Evolutionary conservation across 2,797 vertebrate genomes (phyloP).

Genomic region (Astyanax mexicanus): DNA sequence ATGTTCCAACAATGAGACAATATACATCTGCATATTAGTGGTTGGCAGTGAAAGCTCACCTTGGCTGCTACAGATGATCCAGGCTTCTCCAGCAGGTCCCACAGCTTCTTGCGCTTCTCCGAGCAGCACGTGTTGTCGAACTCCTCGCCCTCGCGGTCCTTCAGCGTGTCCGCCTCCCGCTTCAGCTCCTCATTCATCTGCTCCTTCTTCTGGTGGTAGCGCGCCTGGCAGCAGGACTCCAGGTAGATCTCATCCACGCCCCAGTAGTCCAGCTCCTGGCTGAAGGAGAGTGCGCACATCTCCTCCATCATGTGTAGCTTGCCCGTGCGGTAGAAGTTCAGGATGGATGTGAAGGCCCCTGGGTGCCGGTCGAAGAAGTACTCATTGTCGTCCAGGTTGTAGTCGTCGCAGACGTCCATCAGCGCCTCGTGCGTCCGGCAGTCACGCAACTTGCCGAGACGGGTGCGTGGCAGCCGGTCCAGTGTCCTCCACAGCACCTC

Average conservation of each 20-base stretch:
- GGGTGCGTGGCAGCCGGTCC: constrained; percentile 94
- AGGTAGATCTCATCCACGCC: constrained; percentile 98
- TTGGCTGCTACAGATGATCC: constrained; percentile 98
- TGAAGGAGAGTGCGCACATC: constrained; percentile 98
- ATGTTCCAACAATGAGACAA: too few species aligned
- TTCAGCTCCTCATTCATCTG: constrained; percentile 99
- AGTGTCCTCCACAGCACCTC: constrained; percentile 98
- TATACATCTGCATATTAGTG: too few species aligned
- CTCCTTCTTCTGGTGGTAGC: constrained; percentile 99
- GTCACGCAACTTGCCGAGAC: constrained; percentile 93
- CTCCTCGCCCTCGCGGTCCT: constrained; percentile 95
- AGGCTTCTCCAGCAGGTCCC: constrained; percentile 98
- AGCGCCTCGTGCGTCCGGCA: constrained; percentile 94
- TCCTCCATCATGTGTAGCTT: constrained; percentile 99
- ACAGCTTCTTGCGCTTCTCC: constrained; percentile 96
- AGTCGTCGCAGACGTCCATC: constrained; percentile 97
- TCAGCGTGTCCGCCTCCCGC: constrained; percentile 92
- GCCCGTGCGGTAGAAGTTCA: constrained; percentile 98
- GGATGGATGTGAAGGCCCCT: constrained; percentile 96
- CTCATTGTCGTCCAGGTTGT: constrained; percentile 96
- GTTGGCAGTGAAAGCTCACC: constrained; percentile 82
- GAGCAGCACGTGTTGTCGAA: constrained; percentile 98
- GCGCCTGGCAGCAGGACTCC: constrained; percentile 98
- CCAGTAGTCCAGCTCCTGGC: constrained; percentile 98
- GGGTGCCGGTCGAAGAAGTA: constrained; percentile 98